Evolutionary conservation across 1,140 invertebrate species (phyloP), one percentile per base, ranked within the genome.

Genomic region (Lamellibrachia luymesi): DNA sequence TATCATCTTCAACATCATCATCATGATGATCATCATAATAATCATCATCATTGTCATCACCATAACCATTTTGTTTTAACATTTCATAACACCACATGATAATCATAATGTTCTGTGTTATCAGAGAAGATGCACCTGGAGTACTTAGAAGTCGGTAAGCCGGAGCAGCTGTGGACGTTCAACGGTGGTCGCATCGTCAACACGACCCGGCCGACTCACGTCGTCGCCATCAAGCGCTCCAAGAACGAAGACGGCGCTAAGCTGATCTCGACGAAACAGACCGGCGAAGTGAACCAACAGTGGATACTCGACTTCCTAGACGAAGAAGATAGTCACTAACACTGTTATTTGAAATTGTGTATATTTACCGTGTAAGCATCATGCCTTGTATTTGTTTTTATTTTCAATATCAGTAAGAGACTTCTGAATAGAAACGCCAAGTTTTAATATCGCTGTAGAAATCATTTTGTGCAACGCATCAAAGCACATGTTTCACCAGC

Each of bases 201-300:
- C 90, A 91, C 49, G 13, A 51, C 50, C 90, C 90, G 50, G 27
- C 90, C 90, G 2, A 50, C 90, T 10, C 90, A 50, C 90, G 90
- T 91, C 13, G 10, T 91, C 49, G 90, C 38, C 25, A 91, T 91
- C 8, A 91, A 91, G 17, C 6, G n/a, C 90, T 49, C 49, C 2
- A 91, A 91, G 49, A 91, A 49, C 49, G 8, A 91, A 27, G 90
- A 91, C 49, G 90, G 90, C 90, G 90, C 90, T n/a, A 91, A 91
- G n/a, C 90, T 91, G 90, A 91, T 91, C 38, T 91, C 90, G 90
- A 50, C 38, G 13, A 49, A 49, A 51, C 27, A 51, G 13, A 91
- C 49, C 0, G 90, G 50, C 90, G 49, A 91, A 17, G 13, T 17
- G 13, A 91, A 91, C 90, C 90, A 91, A 27, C 38, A 91, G 8